These are phyloP conservation scores for Palloptera scutellata DNA, from an alignment of 2,888 invertebrate genomes.

Conservation along the genomic window DNA sequence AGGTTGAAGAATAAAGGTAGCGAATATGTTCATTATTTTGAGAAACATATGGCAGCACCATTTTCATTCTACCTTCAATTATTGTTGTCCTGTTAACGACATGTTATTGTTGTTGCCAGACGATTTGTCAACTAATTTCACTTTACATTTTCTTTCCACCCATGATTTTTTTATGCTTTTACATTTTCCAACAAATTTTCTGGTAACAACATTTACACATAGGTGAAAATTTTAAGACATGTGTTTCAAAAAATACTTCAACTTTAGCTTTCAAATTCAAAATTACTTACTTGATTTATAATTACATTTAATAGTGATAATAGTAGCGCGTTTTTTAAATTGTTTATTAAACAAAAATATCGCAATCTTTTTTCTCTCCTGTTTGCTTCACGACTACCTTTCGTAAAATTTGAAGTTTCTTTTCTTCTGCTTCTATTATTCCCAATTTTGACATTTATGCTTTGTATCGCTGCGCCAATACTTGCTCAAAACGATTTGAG, in stretches of 20 bases:
- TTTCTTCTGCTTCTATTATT: not conserved
- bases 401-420: conserved; percentile 4
- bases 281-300: no score
- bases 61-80: not conserved
- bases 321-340: not conserved
- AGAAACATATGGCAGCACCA: not conserved
- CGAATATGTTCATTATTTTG: not conserved
- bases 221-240: no score
- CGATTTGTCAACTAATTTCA: conserved; percentile 12
- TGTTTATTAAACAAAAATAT: conserved; percentile 3
- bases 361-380: conserved; percentile 1
- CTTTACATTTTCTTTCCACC: conserved; percentile 1
- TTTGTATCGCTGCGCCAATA: conserved; percentile 8
- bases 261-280: no score
- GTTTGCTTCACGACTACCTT: not conserved
- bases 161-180: not conserved
- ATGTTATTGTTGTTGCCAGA: not conserved
- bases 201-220: conserved; percentile 8
- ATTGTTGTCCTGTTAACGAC: not conserved
- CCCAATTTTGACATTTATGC: conserved; percentile 19
- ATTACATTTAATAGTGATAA: no score
- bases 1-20: no score
- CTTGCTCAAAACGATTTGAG: not conserved
- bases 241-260: no score
- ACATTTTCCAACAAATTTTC: conserved; percentile 10